Evolutionary conservation across 2,113 vertebrate genomes (phyloP).

Genomic region (Sinocyclocheilus grahami): DNA sequence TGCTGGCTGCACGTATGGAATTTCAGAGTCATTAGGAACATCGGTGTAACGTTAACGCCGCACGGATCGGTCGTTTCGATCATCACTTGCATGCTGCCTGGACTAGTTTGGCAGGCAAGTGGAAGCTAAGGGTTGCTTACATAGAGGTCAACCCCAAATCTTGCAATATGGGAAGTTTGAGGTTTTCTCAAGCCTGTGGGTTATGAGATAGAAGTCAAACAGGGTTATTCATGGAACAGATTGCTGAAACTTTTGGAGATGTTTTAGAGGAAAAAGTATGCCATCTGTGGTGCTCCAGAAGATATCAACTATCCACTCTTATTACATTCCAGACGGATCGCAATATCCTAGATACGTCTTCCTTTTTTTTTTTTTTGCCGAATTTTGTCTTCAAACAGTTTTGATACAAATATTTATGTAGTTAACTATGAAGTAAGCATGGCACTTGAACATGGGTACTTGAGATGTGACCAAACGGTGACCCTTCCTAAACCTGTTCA

Average conservation of each 20-base stretch:
- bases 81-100: neutral
- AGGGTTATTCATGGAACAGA: slow-evolving; percentile 57
- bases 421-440: neutral
- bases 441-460: neutral
- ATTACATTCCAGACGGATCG: neutral
- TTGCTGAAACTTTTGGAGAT: slow-evolving; percentile 63
- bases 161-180: neutral
- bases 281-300: slow-evolving; percentile 44
- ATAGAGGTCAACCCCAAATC: neutral
- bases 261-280: slow-evolving; percentile 11
- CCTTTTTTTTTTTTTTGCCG: neutral
- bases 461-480: neutral
- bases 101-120: neutral
- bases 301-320: neutral
- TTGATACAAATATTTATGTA: neutral
- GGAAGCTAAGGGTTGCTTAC: neutral
- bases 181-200: neutral
- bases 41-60: neutral
- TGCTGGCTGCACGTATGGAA: neutral
- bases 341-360: neutral
- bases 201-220: neutral
- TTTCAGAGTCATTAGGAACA: slow-evolving; percentile 3
- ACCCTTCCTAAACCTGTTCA: neutral
- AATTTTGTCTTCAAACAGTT: neutral
- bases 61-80: neutral